Base-by-base conservation (phyloP, 1,140 invertebrate genomes). In the Aphelinus certus region DNA sequence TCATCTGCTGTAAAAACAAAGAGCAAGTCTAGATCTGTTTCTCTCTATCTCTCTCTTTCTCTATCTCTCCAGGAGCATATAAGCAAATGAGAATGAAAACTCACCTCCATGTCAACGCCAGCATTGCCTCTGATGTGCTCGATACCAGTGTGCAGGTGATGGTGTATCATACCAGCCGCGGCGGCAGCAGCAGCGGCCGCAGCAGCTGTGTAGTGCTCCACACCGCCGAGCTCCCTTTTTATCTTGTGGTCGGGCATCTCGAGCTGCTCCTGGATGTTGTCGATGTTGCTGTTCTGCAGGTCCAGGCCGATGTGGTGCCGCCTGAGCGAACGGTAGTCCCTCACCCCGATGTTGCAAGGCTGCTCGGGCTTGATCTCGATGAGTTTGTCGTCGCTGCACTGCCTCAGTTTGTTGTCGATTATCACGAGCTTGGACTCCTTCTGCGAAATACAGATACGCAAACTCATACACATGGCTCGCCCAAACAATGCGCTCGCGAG, bases 1-100 rank as follows among this genome's bases (percentile, higher is more conserved):
- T 88, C 4, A 88, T 83, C 86, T 88, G 43, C 26, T 26, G 26
- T 26, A 46, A 77, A 80, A 71, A 49, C 58, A 75, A 71, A 46
- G 4, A 43, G 6, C 42, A 63, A 63, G 42, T 6, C 5, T 63
- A 10, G 45, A 63, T 0, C 10, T 43, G 45, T 43, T 46, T 3
- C 42, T 10, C 57, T 6, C 51, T 53, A 0, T 53, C 51, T 3
- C 42, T 10, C 57, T 6, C 51, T 53, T 0, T 53, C 51, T 26
- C 26, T 26, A 26, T 26, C 26, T 26, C 26, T 26, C 26, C 26
- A 0, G 26, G 26, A 26, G 26, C 26, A 26, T 0, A 26, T 0
- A 26, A 26, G 26, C 26, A 26, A 26, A 26, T 26, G 26, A 26
- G 26, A 60, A 10, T 10, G 7, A 60, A 63, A 63, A 45, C 46